Conservation (phyloP, 1,140 invertebrate genomes). For the Brachionus sp. region DNA sequence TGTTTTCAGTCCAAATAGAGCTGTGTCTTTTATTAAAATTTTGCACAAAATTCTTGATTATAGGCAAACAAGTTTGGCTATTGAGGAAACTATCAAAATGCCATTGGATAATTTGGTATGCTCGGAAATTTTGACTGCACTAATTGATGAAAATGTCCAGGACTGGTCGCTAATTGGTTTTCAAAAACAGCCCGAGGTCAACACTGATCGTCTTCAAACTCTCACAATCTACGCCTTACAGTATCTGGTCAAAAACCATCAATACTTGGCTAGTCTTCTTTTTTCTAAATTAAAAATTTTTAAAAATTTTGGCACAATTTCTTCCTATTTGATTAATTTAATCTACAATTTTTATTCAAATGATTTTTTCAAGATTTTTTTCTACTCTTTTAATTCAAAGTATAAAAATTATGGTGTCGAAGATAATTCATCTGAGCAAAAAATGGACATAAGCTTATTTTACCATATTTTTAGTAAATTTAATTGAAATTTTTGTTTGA, state of each 20-base stretch:
- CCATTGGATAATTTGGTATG: background rate
- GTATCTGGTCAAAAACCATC: background rate
- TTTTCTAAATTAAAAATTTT: background rate
- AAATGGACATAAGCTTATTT: background rate
- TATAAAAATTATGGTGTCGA: background rate
- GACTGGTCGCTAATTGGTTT: background rate
- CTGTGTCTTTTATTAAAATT: background rate
- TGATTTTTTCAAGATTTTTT: background rate
- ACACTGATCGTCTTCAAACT: background rate
- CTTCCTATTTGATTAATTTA: background rate
- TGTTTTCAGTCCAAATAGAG: background rate
- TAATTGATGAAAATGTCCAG: background rate
- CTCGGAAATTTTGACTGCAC: background rate
- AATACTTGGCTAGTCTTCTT: background rate
- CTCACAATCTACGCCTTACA: background rate
- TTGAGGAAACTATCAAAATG: background rate
- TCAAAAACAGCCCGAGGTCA: background rate
- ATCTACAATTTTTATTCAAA: background rate
- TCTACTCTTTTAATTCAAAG: background rate
- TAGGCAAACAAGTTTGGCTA: background rate
- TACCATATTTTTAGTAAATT: background rate
- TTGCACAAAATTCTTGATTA: slow-evolving; percentile 5
- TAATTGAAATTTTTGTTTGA: background rate
- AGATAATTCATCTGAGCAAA: background rate
- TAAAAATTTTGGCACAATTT: background rate